Evolutionary conservation across 2,797 vertebrate genomes (phyloP).

Genomic region (Mus minutoides): DNA sequence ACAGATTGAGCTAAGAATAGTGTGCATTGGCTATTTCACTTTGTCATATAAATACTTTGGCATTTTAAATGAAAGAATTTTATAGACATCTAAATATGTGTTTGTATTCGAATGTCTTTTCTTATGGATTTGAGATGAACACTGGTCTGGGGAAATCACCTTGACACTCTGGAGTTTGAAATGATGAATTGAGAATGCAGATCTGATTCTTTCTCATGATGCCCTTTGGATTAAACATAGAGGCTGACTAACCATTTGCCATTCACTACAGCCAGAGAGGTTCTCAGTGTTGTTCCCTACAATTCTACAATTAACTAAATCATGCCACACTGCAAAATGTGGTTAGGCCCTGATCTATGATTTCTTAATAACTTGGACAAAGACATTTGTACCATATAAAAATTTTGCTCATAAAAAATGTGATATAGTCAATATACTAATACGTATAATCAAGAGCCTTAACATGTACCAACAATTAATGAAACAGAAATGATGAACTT

Average conservation of each 20-base stretch:
- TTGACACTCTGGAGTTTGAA: conserved; percentile 49
- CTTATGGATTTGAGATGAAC: conserved; percentile 43
- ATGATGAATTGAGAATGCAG: neutral
- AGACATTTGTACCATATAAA: neutral
- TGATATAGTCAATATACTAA: neutral
- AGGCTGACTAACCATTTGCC: conserved; percentile 6
- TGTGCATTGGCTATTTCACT: conserved; percentile 60
- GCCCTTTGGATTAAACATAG: conserved; percentile 43
- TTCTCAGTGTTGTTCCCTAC: conserved; percentile 41
- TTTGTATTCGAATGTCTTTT: conserved; percentile 44
- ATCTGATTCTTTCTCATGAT: conserved; percentile 37
- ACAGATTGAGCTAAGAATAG: conserved; percentile 80
- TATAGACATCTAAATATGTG: conserved; percentile 34
- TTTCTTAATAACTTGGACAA: conserved; percentile 28
- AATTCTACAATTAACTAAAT: conserved; percentile 41
- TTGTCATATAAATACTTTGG: conserved; percentile 59
- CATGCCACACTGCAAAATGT: conserved; percentile 34
- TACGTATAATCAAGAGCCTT: neutral
- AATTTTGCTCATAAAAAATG: conserved; percentile 35
- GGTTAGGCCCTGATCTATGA: neutral
- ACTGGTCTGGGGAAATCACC: neutral
- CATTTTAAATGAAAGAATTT: conserved; percentile 54
- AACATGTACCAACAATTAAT: conserved; percentile 1
- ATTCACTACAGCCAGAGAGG: conserved; percentile 45
- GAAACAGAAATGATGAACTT: neutral